Base-by-base conservation (phyloP, 2,888 invertebrate genomes). In the Pristionchus entomophagus region DNA sequence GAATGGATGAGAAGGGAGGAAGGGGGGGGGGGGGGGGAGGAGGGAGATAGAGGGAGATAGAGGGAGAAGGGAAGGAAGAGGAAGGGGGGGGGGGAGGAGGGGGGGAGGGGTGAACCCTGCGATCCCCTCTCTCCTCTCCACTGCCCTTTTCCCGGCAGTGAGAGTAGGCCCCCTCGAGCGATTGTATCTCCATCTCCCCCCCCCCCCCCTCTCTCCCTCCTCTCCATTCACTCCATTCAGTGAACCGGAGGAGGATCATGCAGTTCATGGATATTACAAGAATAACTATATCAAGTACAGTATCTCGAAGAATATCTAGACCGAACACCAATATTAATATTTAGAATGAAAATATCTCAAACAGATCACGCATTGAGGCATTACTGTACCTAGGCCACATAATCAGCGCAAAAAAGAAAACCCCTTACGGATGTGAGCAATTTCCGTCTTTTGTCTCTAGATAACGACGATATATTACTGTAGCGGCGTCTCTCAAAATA, bases 71-170 rank as follows among this genome's bases (percentile, higher is more conserved):
- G 22, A 22, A 26, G 35, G 41, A 38, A 22, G 35, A 14, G 56
- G 41, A 32, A 35, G 82, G 51, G 62, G 14, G 10, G 59, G n/a
- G 41, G 29, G 17, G 26, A 35, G 45, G 45, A 41, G 41, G 83
- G 51, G 69, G 3, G 59, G 26, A 26, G n/a, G 65, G 29, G 35
- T 45, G 73, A 45, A 73, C 73, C 26, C 41, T 12, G n/a, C 45
- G 73, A 26, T 73, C 73, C n/a, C n/a, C n/a, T 73, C 41, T 56
- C 65, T 65, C 59, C 35, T 29, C 65, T 65, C 65, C 35, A 35
- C 19, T n/a, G 69, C 22, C 69, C 69, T 69, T 38, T 38, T 26
- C 73, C 41, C 41, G 29, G 29, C 45, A n/a, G n/a, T 26, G 49
- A 26, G 49, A 41, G 78, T n/a, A 51, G 26, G 49, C 22, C 69